Conservation (phyloP, 2,888 invertebrate genomes). For the Tachina fera region DNA sequence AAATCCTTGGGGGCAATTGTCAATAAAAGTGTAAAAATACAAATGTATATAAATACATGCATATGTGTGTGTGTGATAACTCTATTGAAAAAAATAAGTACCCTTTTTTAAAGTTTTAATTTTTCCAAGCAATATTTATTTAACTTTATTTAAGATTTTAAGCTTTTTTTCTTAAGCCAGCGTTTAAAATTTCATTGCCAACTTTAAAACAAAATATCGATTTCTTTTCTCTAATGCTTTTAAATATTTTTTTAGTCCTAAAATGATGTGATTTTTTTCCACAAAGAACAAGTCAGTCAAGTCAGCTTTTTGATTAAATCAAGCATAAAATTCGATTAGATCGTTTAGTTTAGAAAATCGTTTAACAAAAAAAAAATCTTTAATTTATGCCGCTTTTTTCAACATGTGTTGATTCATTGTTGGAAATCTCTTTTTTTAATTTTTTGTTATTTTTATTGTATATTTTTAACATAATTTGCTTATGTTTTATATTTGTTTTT, state of each 20-base stretch:
- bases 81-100: conserved; percentile 23
- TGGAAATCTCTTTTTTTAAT: conserved; percentile 13
- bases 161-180: not conserved
- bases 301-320: conserved; percentile 58
- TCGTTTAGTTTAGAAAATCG: conserved; percentile 50
- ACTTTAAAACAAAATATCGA: conserved; percentile 54
- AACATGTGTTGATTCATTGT: conserved; percentile 58
- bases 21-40: conserved; percentile 44
- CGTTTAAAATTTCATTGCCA: conserved; percentile 57
- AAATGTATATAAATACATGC: not conserved
- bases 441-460: too few relatives aligned
- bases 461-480: conserved; percentile 48
- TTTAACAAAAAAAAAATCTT: conserved; percentile 42
- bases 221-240: conserved; percentile 27
- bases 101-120: not conserved
- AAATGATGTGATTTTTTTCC: conserved; percentile 8
- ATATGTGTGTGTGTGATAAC: too few relatives aligned
- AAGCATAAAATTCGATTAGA: conserved; percentile 65
- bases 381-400: conserved; percentile 56
- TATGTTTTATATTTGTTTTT: conserved; percentile 16
- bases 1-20: conserved; percentile 48
- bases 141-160: not conserved
- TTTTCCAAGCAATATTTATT: not conserved
- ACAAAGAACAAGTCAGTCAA: conserved; percentile 27
- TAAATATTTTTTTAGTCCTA: not conserved